Evolutionary conservation across 2,797 vertebrate species (phyloP).

Genomic region (Lophius americanus): DNA sequence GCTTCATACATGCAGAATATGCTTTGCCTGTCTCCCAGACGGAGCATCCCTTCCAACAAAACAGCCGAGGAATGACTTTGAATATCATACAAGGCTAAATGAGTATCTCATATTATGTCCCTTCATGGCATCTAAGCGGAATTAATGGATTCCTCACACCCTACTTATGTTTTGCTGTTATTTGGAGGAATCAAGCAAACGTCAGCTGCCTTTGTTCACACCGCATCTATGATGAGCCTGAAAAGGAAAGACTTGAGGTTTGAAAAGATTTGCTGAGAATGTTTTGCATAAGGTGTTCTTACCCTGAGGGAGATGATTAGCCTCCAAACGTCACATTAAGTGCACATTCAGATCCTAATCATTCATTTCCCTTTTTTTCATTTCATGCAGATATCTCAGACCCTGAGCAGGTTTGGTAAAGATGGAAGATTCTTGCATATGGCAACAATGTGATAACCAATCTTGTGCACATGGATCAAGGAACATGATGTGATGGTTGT

Average conservation of each 20-base stretch:
- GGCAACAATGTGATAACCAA: too few species aligned
- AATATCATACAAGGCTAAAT: conserved; percentile 48
- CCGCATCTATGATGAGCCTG: conserved; percentile 27
- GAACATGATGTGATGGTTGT: too few species aligned
- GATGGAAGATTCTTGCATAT: too few species aligned
- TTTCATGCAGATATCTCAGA: too few species aligned
- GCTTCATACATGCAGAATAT: conserved; percentile 41
- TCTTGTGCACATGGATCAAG: too few species aligned
- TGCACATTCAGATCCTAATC: too few species aligned
- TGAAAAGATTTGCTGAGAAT: conserved; percentile 29
- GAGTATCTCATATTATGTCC: conserved; percentile 33
- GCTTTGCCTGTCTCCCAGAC: conserved; percentile 35
- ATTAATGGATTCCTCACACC: not conserved
- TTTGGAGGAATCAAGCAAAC: conserved; percentile 36
- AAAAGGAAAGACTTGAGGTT: conserved; percentile 37
- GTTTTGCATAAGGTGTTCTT: conserved; percentile 8
- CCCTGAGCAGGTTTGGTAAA: too few species aligned
- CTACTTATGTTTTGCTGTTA: conserved; percentile 31
- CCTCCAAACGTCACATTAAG: too few species aligned
- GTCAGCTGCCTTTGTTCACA: conserved; percentile 18
- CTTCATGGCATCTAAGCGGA: conserved; percentile 25
- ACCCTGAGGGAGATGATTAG: too few species aligned
- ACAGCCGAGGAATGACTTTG: conserved; percentile 36
- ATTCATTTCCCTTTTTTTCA: too few species aligned
- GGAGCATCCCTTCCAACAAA: conserved; percentile 44